Base-by-base conservation (phyloP, 2,113 vertebrate species). In the Nestor notabilis region DNA sequence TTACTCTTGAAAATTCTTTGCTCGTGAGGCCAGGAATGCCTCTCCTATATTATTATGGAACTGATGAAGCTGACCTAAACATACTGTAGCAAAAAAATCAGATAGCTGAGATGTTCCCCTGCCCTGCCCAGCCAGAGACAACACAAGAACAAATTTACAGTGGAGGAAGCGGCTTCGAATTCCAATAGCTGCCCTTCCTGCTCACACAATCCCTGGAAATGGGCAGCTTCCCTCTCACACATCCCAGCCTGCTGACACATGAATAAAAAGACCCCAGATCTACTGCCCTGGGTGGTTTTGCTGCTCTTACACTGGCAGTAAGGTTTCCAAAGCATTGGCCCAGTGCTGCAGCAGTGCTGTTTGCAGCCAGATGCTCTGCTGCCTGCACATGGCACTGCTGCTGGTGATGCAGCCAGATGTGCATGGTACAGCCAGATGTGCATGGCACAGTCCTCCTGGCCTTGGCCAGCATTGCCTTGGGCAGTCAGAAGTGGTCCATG, bases 201-300 rank as follows among this genome's bases (percentile, higher is more conserved):
- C 95, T 90, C 9, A 0, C 85, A 98, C 97, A 98, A 98, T 97
- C 94, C 96, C 97, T 97, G 97, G 97, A 98, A 98, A 97, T 91
- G 96, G 96, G 97, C 97, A 98, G 81, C 87, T 96, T 97, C 96
- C 93, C 92, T 95, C 93, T 39, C 71, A 96, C 77, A 95, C 86
- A 92, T 90, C 97, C 63, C 87, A 93, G 90, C 77, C 87, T 90
- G 84, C 87, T 95, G 91, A 90, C 91, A 90, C 37, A 0, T 82
- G 55, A 97, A 50, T 75, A 90, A 82, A 94, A 85, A 89, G 83
- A 90, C 93, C 89, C 89, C 72, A 92, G 83, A 83, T 89, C 87
- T 81, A 89, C 92, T 82, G 79, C 83, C 53, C 74, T 76, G 52
- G 24, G 29, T 91, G 68, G 41, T 76, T 93, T 52, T 47, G 71